phyloP scores from a whole-genome alignment of 2,888 invertebrate genomes.

The Seladonia tumulorum region DNA sequence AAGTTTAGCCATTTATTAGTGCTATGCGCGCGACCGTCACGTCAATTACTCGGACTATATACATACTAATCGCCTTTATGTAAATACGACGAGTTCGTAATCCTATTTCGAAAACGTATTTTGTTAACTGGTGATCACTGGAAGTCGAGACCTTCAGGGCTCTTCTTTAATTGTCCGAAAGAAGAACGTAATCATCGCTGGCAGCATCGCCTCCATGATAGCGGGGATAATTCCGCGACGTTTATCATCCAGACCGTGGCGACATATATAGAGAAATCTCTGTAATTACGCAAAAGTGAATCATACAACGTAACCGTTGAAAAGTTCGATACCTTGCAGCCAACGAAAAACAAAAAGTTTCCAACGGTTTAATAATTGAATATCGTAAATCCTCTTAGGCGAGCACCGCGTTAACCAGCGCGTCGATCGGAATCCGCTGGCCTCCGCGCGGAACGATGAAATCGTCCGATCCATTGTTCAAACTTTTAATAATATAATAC shows the following conservation, averaged over 20 bases:
- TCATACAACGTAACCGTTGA: background rate
- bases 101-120: conserved; percentile 56
- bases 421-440: background rate
- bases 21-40: conserved; percentile 61
- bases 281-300: too few species aligned
- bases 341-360: background rate
- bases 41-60: conserved; percentile 74
- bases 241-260: too few species aligned
- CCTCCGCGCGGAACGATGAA: background rate
- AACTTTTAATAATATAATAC: conserved; percentile 10
- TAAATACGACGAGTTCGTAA: conserved; percentile 78
- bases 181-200: background rate
- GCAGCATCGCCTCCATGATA: too few species aligned
- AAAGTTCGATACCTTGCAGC: background rate
- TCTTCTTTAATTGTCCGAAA: background rate
- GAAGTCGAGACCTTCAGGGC: conserved; percentile 31
- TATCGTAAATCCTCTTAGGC: background rate
- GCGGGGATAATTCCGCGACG: too few species aligned
- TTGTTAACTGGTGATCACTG: background rate
- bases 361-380: background rate
- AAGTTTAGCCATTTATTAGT: conserved; percentile 79
- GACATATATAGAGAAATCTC: too few species aligned
- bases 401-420: background rate
- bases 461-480: background rate
- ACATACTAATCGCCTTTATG: conserved; percentile 79